Conservation (phyloP, 2,888 invertebrate species). For the Dione vanillae region DNA sequence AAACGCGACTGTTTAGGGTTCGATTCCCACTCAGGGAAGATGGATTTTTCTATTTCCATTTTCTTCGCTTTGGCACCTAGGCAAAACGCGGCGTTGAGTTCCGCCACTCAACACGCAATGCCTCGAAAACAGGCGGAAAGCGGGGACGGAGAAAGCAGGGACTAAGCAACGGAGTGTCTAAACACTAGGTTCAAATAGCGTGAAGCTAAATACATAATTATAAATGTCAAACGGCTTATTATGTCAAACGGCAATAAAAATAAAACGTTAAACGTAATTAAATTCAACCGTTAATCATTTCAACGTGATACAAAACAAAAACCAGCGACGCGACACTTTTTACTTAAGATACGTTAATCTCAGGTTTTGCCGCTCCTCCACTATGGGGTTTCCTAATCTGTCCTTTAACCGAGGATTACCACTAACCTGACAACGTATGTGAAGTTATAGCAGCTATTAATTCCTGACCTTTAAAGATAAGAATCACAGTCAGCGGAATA, state of each 20-base stretch:
- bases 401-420: slow-evolving; percentile 22
- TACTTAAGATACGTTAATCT: slow-evolving; percentile 8
- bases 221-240: too few relatives aligned
- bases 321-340: slow-evolving; percentile 5
- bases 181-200: too few relatives aligned
- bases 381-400: slow-evolving; percentile 29
- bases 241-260: background rate
- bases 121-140: too few relatives aligned
- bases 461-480: slow-evolving; percentile 15
- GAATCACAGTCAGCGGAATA: background rate
- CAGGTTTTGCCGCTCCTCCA: background rate
- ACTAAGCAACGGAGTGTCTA: too few relatives aligned
- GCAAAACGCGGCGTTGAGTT: too few relatives aligned
- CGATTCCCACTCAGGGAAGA: too few relatives aligned
- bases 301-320: background rate
- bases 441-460: slow-evolving; percentile 1
- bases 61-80: too few relatives aligned
- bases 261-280: background rate
- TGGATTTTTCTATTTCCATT: too few relatives aligned
- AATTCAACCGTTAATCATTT: background rate
- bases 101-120: too few relatives aligned
- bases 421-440: slow-evolving; percentile 2
- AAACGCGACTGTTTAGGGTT: too few relatives aligned
- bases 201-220: too few relatives aligned
- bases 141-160: too few relatives aligned